Evolutionary conservation across 2,797 vertebrate genomes (phyloP), one percentile per base, ranked within the genome.

Genomic region (Euphonia xanthogaster): DNA sequence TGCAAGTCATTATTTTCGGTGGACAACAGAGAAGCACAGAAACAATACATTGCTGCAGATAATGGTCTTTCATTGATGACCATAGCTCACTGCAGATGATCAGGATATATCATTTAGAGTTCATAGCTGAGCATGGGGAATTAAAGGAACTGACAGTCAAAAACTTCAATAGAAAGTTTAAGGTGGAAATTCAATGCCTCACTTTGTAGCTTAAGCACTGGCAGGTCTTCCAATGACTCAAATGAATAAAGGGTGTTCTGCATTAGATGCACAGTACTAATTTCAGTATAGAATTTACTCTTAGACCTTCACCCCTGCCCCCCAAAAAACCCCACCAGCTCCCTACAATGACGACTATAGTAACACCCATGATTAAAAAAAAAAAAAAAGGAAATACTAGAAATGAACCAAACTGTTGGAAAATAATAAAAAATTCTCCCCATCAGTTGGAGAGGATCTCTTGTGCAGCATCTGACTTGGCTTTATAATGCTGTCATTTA

Each of bases 361-460:
- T 25, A 45, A 79, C 30, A 17, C 0, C 4, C 6, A 24, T 17
- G 4, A 33, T 14, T 11, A 3, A 33, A 22, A 48, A 42, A 27
- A 13, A 12, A 18, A 17, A 6, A 9, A 7, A 55, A 15, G 16
- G 0, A 44, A 12, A 33, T 0, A 22, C 8, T 30, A 25, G 9
- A 53, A 74, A 42, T 14, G 1, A 66, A 53, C 8, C 11, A 11
- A 54, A 72, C 25, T 14, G 10, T 39, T 74, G 25, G 10, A 68
- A 77, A 80, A 45, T 8, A 68, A 39, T 45, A 27, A 53, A 33
- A 72, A 30, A 20, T 7, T 15, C 14, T 51, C 16, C 18, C 14
- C 9, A 20, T 75, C 37, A 30, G 2, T 9, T 58, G 21, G 23
- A 72, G 37, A 72, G 6, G 4, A 30, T 65, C n/a, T 67, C 75